Base-by-base conservation (phyloP, 1,140 invertebrate genomes). In the Drosophila mayri region DNA sequence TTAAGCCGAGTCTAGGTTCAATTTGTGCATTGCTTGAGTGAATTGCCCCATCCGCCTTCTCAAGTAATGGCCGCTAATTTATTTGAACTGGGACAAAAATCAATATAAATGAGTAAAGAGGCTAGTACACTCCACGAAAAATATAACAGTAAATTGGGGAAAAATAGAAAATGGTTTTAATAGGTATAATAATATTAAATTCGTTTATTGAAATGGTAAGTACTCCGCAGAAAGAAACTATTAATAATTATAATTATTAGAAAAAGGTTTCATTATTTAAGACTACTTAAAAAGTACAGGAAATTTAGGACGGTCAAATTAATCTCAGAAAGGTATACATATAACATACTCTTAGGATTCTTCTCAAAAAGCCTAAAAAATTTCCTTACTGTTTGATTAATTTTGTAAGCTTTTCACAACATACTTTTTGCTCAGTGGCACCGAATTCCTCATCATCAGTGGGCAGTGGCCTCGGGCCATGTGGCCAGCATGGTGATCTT, bases 21-120 rank as follows among this genome's bases (percentile, higher is more conserved):
- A 67, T 38, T 67, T 46, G 41, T 68, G 46, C 73, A 43, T 54
- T 68, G 62, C 74, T 60, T 60, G 54, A 76, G 47, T 68, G 70
- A 60, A 37, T 72, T 30, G 52, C 35, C 40, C 54, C 61, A 38
- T 40, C 41, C 76, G 59, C 46, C 61, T 59, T 55, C 76, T 79
- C 83, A 86, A 88, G 87, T 86, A 86, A 86, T 83, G 30, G 57
- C 61, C 68, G 57, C 71, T 88, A 79, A 86, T 86, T 86, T 88
- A 52, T 77, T 82, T 78, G 65, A 64, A 44, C 65, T 38, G 65
- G 66, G 32, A 70, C 64, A 64, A 86, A 86, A 86, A 86, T 87
- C 84, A 88, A 86, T 86, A 86, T 1, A 67, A 5, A 4, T 22
- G 12, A 11, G 12, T 11, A 12, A 3, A 30, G 8, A 16, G 6